Conservation (phyloP, 1,140 invertebrate genomes). For the Euura lappo region DNA sequence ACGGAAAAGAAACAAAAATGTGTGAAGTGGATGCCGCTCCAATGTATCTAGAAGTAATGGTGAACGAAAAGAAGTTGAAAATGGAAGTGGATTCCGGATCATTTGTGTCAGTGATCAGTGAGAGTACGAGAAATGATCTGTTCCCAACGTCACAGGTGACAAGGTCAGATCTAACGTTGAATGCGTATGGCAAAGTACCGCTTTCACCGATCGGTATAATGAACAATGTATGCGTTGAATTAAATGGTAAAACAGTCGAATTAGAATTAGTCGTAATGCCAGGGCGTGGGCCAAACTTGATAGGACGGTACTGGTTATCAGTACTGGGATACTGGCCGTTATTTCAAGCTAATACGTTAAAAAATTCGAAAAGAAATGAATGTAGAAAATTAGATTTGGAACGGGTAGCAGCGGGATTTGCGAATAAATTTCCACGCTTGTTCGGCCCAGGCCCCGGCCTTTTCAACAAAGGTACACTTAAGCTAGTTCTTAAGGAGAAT, state of each 20-base stretch:
- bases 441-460: constrained; percentile 14
- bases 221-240: constrained; percentile 1
- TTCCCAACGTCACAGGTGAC: not conserved
- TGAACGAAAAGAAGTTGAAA: not conserved
- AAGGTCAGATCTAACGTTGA: not conserved
- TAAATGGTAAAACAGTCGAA: constrained; percentile 10
- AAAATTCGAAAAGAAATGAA: not conserved
- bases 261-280: constrained; percentile 15
- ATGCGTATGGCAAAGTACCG: not conserved
- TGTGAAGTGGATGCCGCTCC: too few relatives aligned
- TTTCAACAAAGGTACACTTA: constrained; percentile 19
- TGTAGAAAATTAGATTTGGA: not conserved
- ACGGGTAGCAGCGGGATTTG: too few relatives aligned
- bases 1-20: too few relatives aligned
- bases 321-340: constrained; percentile 9
- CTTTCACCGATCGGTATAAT: not conserved
- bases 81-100: constrained; percentile 26
- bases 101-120: constrained; percentile 2
- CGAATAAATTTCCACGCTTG: constrained; percentile 1
- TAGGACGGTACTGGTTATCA: constrained; percentile 14
- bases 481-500: constrained; percentile 32
- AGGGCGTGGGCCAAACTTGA: constrained; percentile 9
- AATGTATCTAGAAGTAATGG: too few relatives aligned
- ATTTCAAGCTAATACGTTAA: not conserved
- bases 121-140: constrained; percentile 7